Percentiles rank a stretch among this genome's conserved stretches.
phyloP scores from a whole-genome alignment of 2,797 vertebrate genomes.

The Calcarius lapponicus region DNA sequence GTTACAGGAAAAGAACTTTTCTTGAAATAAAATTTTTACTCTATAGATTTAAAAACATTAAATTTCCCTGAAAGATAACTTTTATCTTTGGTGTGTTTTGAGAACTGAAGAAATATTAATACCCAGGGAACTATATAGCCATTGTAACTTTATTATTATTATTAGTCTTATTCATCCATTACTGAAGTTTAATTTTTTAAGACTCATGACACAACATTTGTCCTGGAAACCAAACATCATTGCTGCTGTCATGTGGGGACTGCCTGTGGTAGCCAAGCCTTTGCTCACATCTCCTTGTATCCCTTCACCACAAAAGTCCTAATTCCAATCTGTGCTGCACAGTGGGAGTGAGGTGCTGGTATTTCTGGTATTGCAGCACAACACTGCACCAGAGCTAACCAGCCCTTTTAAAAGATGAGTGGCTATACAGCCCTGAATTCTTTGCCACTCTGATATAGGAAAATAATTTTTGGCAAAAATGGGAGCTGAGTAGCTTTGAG shows the following conservation, averaged over 20 bases:
- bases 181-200: not conserved
- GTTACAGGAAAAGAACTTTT: not conserved
- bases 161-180: not conserved
- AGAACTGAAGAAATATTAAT: not conserved
- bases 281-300: not conserved
- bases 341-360: not conserved
- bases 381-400: not conserved
- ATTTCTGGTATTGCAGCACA: not conserved
- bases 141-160: not conserved
- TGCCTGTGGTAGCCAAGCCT: not conserved
- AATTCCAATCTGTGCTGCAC: not conserved
- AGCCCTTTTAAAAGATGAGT: not conserved
- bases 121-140: not conserved
- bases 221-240: not conserved
- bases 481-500: not conserved
- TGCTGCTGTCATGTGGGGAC: not conserved
- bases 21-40: not conserved
- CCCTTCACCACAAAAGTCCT: not conserved
- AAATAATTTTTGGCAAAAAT: not conserved
- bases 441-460: not conserved
- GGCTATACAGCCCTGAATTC: not conserved
- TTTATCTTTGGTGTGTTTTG: not conserved
- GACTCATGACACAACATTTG: not conserved
- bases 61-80: not conserved
- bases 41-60: not conserved